Evolutionary conservation across 2,797 vertebrate species (phyloP).

Genomic region (Melanotaenia pygmaea): DNA sequence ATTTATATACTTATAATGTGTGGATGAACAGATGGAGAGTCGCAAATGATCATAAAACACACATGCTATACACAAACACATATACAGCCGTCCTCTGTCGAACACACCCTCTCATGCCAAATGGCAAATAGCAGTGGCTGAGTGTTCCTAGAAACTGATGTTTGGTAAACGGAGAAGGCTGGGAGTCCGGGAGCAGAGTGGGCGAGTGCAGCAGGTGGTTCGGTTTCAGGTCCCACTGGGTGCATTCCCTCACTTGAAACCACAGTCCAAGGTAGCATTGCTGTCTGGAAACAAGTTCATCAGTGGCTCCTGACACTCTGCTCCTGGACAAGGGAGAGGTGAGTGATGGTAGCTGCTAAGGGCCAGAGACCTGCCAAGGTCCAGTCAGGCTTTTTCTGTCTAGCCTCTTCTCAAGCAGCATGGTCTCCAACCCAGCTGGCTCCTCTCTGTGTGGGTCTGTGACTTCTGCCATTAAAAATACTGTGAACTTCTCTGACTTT

Average conservation of each 20-base stretch:
- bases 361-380: constrained; percentile 43
- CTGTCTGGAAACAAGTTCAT: constrained; percentile 82
- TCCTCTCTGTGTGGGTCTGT: constrained; percentile 28
- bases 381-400: constrained; percentile 30
- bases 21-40: constrained; percentile 65
- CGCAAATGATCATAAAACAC: constrained; percentile 45
- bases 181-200: constrained; percentile 67
- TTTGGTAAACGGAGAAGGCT: constrained; percentile 85
- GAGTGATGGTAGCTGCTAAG: constrained; percentile 32
- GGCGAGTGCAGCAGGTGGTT: constrained; percentile 77
- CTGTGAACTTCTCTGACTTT: constrained; percentile 38
- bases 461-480: constrained; percentile 48
- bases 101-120: constrained; percentile 63
- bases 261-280: constrained; percentile 66
- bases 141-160: constrained; percentile 80
- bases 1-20: constrained; percentile 50
- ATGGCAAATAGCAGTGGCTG: constrained; percentile 72
- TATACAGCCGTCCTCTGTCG: constrained; percentile 37
- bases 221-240: constrained; percentile 74
- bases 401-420: constrained; percentile 23
- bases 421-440: constrained; percentile 37
- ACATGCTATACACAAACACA: constrained; percentile 63
- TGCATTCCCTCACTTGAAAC: constrained; percentile 70
- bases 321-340: constrained; percentile 21
- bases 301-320: constrained; percentile 65